A percentile compares a stretch with the other conserved stretches of the same genome.
Conservation (phyloP, 2,797 vertebrate species). For the Bufotes viridis region DNA sequence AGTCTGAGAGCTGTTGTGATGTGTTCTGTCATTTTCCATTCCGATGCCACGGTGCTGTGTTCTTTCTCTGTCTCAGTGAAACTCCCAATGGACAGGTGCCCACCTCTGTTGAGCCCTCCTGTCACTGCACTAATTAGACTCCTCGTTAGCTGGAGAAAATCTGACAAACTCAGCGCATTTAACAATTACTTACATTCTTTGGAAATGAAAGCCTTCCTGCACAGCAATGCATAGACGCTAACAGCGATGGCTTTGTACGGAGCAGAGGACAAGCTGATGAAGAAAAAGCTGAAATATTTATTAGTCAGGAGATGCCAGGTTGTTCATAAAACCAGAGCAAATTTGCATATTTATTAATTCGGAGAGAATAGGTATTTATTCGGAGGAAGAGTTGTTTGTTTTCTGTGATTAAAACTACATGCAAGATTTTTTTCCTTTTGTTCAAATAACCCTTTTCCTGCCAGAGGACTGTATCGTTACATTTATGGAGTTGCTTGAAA, state of each 20-base stretch:
- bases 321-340: slow-evolving; percentile 49
- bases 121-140: slow-evolving; percentile 30
- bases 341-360: slow-evolving; percentile 63
- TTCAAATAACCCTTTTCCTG: slow-evolving; percentile 5
- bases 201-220: slow-evolving; percentile 30
- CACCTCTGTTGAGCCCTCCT: slow-evolving; percentile 28
- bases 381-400: slow-evolving; percentile 59
- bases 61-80: slow-evolving; percentile 25
- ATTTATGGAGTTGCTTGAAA: not conserved
- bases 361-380: slow-evolving; percentile 53
- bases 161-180: slow-evolving; percentile 40
- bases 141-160: slow-evolving; percentile 46
- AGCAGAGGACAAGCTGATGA: slow-evolving; percentile 44
- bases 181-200: slow-evolving; percentile 47
- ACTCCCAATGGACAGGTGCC: slow-evolving; percentile 41
- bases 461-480: not conserved
- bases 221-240: slow-evolving; percentile 43
- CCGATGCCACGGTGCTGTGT: not conserved
- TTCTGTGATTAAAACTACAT: slow-evolving; percentile 58
- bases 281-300: slow-evolving; percentile 61
- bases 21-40: not conserved
- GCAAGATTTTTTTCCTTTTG: slow-evolving; percentile 40
- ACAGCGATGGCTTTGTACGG: slow-evolving; percentile 17
- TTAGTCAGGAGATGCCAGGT: slow-evolving; percentile 53
- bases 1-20: not conserved